Evolutionary conservation across 2,113 vertebrate species (phyloP).

Genomic region (Nerophis lumbriciformis): DNA sequence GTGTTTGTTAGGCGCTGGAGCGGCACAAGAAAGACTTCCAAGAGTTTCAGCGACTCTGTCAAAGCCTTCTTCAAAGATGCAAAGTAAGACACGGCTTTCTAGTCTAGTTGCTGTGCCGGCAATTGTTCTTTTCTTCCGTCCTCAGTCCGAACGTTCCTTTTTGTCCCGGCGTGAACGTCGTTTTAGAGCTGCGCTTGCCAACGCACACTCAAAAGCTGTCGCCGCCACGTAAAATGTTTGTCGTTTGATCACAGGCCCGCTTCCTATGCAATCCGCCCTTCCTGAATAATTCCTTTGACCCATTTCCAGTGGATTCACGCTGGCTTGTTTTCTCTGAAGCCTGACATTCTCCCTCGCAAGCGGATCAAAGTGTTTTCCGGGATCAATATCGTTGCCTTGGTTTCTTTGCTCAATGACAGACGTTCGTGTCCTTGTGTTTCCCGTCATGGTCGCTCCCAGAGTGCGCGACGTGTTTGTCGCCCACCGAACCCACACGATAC

Average conservation of each 20-base stretch:
- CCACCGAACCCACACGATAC: constrained; percentile 99
- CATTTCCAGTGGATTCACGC: constrained; percentile 49
- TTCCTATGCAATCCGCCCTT: constrained; percentile 46
- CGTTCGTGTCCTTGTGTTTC: constrained; percentile 44
- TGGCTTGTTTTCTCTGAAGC: constrained; percentile 48
- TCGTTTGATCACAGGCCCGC: constrained; percentile 52
- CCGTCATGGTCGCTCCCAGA: constrained; percentile 69
- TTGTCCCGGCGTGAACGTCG: constrained; percentile 1
- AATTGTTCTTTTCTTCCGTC: constrained; percentile 74
- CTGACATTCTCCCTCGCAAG: constrained; percentile 45
- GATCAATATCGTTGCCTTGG: constrained; percentile 53
- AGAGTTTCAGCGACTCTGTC: constrained; percentile 97
- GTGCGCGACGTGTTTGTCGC: constrained; percentile 93
- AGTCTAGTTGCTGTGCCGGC: constrained; percentile 25
- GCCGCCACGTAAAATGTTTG: constrained; percentile 36
- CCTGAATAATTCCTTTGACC: constrained; percentile 61
- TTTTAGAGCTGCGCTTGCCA: constrained; percentile 3
- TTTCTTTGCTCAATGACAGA: constrained; percentile 45
- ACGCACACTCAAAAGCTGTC: constrained; percentile 17
- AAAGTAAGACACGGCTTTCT: constrained; percentile 78
- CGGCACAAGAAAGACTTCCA: constrained; percentile 99
- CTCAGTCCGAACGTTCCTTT: constrained; percentile 5
- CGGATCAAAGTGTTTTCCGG: constrained; percentile 53
- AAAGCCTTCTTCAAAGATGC: constrained; percentile 98
- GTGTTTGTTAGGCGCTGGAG: constrained; percentile 81